Evolutionary conservation across 2,888 invertebrate genomes (phyloP).

Genomic region (Mycalesis mineus): DNA sequence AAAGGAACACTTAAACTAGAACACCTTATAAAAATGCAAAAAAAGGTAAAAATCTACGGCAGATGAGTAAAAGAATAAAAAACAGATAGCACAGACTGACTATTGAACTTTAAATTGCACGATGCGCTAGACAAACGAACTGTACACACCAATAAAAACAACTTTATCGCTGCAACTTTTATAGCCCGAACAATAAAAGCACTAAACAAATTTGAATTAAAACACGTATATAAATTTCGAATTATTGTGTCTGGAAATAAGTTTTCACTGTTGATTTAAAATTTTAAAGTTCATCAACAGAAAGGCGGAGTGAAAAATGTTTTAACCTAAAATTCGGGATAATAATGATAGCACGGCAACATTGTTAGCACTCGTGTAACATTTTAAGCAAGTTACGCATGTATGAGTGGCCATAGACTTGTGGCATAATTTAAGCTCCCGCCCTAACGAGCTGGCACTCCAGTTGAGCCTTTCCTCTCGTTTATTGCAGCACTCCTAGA

Average conservation of each 20-base stretch:
- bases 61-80: slow-evolving; percentile 3
- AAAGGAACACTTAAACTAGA: too few species aligned
- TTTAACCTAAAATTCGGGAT: slow-evolving; percentile 18
- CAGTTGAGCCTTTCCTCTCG: slow-evolving; percentile 49
- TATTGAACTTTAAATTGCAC: slow-evolving; percentile 7
- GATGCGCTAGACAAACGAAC: slow-evolving; percentile 1
- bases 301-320: not conserved
- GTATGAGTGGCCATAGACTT: slow-evolving; percentile 47
- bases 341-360: slow-evolving; percentile 16
- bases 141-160: slow-evolving; percentile 3
- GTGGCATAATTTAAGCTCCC: slow-evolving; percentile 65
- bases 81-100: not conserved
- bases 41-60: not conserved
- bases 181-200: slow-evolving; percentile 5
- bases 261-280: not conserved
- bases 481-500: slow-evolving; percentile 48
- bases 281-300: not conserved
- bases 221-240: not conserved
- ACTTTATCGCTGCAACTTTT: slow-evolving; percentile 6
- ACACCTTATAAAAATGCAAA: too few species aligned
- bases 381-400: slow-evolving; percentile 54
- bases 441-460: slow-evolving; percentile 69
- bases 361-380: slow-evolving; percentile 22
- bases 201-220: slow-evolving; percentile 3
- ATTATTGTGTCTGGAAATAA: not conserved